phyloP scores from a whole-genome alignment of 2,113 vertebrate species.

The Malurus elegans region DNA sequence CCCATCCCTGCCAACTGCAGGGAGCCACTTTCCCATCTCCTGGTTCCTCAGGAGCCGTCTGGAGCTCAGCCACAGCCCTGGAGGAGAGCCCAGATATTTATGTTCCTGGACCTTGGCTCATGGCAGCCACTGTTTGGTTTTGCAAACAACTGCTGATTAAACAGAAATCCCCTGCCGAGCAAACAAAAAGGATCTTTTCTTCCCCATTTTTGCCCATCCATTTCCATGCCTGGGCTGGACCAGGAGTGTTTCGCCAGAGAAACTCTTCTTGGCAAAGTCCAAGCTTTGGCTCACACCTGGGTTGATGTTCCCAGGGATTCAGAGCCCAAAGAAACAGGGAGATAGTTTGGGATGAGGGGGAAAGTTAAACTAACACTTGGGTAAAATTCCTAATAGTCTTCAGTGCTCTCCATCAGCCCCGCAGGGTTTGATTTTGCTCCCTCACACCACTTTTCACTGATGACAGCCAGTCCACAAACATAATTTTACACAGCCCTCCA shows the following conservation, averaged over 20 bases:
- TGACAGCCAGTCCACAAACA: not conserved
- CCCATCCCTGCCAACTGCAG: not conserved
- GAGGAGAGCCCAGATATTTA: conserved; percentile 35
- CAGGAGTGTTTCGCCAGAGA: not conserved
- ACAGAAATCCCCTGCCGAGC: conserved; percentile 35
- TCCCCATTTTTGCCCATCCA: not conserved
- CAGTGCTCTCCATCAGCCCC: not conserved
- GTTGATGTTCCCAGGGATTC: not conserved
- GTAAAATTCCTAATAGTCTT: not conserved
- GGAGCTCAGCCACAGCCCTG: conserved; percentile 29
- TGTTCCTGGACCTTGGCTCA: conserved; percentile 44
- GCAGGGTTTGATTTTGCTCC: not conserved
- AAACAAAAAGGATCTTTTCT: conserved; percentile 40
- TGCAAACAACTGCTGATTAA: conserved; percentile 55
- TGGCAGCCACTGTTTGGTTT: conserved; percentile 45
- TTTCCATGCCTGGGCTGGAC: not conserved
- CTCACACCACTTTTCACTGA: not conserved
- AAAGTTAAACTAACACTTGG: not conserved
- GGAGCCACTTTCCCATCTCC: conserved; percentile 23
- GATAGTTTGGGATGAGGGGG: not conserved
- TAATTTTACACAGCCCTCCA: not conserved
- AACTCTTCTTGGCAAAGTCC: not conserved
- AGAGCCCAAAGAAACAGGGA: not conserved
- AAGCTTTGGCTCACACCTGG: not conserved
- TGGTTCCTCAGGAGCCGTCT: not conserved